These are phyloP conservation scores for Cyclophora albipunctata DNA, from an alignment of 2,888 invertebrate species.

Conservation along the genomic window DNA sequence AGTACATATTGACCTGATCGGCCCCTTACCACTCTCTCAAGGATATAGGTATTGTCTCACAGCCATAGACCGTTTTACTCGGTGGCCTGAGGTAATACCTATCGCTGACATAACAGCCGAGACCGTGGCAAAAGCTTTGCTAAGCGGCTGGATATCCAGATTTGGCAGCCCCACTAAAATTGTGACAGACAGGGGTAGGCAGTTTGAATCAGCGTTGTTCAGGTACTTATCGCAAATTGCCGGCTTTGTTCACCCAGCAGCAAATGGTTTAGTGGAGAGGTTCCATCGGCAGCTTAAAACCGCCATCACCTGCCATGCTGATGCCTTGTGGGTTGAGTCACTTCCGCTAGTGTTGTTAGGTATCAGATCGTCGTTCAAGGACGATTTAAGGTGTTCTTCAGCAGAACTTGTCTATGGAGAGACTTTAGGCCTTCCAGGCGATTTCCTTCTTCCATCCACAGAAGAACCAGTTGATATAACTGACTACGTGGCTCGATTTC, in stretches of 20 bases:
- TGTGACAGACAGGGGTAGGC: slow-evolving; percentile 5
- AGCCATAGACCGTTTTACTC: slow-evolving; percentile 18
- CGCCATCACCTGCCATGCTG: slow-evolving; percentile 8
- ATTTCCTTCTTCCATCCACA: slow-evolving; percentile 11
- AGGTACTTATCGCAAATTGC: slow-evolving; percentile 4
- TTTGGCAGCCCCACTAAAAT: slow-evolving; percentile 35
- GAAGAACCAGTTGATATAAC: background rate
- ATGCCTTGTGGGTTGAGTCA: slow-evolving; percentile 1
- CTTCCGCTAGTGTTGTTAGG: slow-evolving; percentile 8
- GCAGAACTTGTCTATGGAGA: slow-evolving; percentile 26
- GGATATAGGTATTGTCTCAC: slow-evolving; percentile 19
- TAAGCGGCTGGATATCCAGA: slow-evolving; percentile 37
- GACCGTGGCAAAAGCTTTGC: slow-evolving; percentile 32
- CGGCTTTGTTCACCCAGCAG: slow-evolving; percentile 17
- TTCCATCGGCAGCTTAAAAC: slow-evolving; percentile 26
- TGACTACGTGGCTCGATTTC: background rate
- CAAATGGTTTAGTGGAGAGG: slow-evolving; percentile 22
- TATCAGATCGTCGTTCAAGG: slow-evolving; percentile 4
- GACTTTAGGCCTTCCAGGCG: slow-evolving; percentile 23
- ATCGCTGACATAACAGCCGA: slow-evolving; percentile 32
- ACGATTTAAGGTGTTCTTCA: slow-evolving; percentile 17
- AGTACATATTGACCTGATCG: slow-evolving; percentile 16
- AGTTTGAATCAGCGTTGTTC: slow-evolving; percentile 10
- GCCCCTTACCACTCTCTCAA: slow-evolving; percentile 13
- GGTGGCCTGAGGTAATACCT: slow-evolving; percentile 42